These are phyloP conservation scores for Cylloceria caligata DNA, from an alignment of 2,888 invertebrate genomes.

Conservation along the genomic window DNA sequence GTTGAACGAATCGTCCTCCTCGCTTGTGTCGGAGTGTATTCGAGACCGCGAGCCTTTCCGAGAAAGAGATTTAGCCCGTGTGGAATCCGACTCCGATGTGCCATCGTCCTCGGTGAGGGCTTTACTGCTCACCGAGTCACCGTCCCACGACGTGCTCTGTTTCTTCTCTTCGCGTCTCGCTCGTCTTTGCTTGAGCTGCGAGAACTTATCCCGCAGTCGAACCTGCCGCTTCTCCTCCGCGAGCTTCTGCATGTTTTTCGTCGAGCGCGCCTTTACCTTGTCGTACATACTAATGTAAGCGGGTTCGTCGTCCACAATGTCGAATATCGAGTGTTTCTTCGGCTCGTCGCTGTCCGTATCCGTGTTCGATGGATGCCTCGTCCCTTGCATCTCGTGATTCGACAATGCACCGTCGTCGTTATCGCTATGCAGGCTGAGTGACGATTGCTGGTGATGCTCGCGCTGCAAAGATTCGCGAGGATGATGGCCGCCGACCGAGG, in stretches of 20 bases:
- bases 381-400: constrained; percentile 80
- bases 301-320: constrained; percentile 95
- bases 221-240: constrained; percentile 95
- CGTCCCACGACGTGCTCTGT: constrained; percentile 94
- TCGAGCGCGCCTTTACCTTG: constrained; percentile 97
- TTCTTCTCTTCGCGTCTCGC: constrained; percentile 96
- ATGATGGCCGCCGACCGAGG: constrained; percentile 74
- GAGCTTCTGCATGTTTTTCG: constrained; percentile 96
- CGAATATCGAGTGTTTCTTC: constrained; percentile 96
- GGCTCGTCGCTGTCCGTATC: constrained; percentile 92
- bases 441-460: constrained; percentile 74
- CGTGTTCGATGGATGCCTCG: constrained; percentile 81
- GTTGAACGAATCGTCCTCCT: constrained; percentile 88
- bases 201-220: constrained; percentile 92
- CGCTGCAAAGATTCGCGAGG: constrained; percentile 74
- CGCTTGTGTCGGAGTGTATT: constrained; percentile 92
- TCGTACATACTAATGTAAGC: constrained; percentile 99
- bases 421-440: constrained; percentile 79
- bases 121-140: constrained; percentile 89
- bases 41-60: constrained; percentile 90
- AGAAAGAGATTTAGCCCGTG: constrained; percentile 86
- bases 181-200: constrained; percentile 93
- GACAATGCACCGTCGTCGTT: constrained; percentile 80
- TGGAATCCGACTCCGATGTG: constrained; percentile 84
- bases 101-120: constrained; percentile 83